Conservation (phyloP, 2,888 invertebrate species). For the Hedychridium roseum region DNA sequence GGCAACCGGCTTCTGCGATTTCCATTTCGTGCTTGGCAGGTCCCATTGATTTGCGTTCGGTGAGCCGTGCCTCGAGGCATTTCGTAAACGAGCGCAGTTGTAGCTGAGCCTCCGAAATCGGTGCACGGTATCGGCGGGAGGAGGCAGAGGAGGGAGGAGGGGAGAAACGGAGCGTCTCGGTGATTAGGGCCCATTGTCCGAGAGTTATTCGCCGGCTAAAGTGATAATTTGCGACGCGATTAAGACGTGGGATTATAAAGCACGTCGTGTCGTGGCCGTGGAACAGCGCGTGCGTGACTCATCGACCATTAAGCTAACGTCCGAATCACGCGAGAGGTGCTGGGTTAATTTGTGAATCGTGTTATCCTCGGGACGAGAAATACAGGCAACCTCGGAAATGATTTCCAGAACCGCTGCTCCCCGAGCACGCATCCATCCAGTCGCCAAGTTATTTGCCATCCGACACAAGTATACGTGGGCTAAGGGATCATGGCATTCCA, state of each 20-base stretch:
- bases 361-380: conserved; percentile 26
- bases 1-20: no score
- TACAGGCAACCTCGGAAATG: conserved; percentile 33
- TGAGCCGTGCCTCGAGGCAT: no score
- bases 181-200: conserved; percentile 28
- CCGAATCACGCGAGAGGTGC: conserved; percentile 53
- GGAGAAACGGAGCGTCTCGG: not conserved
- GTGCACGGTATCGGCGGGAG: not conserved
- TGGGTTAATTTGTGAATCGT: conserved; percentile 47
- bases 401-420: conserved; percentile 18
- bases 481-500: no score
- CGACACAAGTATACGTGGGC: no score
- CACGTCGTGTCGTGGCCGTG: conserved; percentile 34
- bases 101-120: not conserved
- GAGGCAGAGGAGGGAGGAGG: conserved; percentile 3
- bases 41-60: conserved; percentile 18
- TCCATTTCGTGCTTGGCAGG: conserved; percentile 11
- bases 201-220: conserved; percentile 28
- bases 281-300: conserved; percentile 58
- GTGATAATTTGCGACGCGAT: conserved; percentile 54
- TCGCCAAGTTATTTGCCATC: no score
- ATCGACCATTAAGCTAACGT: conserved; percentile 48
- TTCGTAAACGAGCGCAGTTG: not conserved
- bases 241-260: conserved; percentile 51
- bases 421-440: conserved; percentile 4